These are phyloP conservation scores for Schizaphis graminum DNA, from an alignment of 2,888 invertebrate genomes.

Conservation along the genomic window DNA sequence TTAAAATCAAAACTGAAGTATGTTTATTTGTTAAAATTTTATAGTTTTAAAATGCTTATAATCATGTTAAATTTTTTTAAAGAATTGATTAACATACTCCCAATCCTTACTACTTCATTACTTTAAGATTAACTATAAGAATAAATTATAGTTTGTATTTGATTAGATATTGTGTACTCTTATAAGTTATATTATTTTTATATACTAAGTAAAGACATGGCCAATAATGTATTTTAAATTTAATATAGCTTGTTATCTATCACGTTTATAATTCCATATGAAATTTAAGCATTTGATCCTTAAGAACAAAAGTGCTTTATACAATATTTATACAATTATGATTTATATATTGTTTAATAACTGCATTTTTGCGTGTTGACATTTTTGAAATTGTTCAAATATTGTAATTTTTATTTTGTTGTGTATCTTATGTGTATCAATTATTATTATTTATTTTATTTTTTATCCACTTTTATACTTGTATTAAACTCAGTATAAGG, in stretches of 20 bases:
- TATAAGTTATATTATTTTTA: neutral
- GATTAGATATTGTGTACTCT: neutral
- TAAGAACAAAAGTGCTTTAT: neutral
- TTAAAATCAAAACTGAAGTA: conserved; percentile 48
- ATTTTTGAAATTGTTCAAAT: neutral
- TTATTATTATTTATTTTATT: conserved; percentile 24
- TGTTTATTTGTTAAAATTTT: conserved; percentile 45
- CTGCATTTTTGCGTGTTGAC: neutral
- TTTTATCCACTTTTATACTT: neutral
- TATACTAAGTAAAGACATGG: neutral
- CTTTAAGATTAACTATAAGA: conserved; percentile 24
- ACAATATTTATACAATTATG: neutral
- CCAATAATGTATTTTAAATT: conserved; percentile 13
- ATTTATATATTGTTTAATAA: neutral
- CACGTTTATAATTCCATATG: neutral
- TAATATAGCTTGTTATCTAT: neutral
- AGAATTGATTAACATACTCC: neutral
- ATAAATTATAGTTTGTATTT: conserved; percentile 14
- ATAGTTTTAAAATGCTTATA: conserved; percentile 54
- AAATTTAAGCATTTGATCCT: neutral
- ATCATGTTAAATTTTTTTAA: conserved; percentile 25
- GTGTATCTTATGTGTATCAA: neutral
- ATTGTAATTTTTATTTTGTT: conserved; percentile 33
- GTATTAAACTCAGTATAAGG: neutral
- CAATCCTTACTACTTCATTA: neutral